Conservation (phyloP, 2,797 vertebrate species). For the Diplodus sargus region DNA sequence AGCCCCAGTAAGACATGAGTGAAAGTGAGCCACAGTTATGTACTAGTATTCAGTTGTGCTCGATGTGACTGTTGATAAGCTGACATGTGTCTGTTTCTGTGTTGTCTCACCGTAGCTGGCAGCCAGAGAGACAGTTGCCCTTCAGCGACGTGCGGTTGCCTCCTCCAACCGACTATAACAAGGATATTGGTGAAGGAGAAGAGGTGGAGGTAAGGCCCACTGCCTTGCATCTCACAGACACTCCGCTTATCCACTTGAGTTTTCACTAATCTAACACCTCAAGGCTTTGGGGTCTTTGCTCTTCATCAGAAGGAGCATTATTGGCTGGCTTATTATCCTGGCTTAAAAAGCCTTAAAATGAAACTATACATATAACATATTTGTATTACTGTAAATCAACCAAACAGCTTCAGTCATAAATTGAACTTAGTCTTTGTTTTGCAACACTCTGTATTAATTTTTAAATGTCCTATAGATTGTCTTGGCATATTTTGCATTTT, state of each 20-base stretch:
- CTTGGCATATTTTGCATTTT: neutral
- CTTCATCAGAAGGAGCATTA: neutral
- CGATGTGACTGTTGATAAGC: constrained; percentile 14
- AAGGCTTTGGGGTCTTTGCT: neutral
- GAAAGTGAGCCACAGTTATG: neutral
- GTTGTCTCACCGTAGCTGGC: constrained; percentile 84
- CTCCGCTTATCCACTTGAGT: neutral
- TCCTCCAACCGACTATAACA: constrained; percentile 89
- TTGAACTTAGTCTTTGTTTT: neutral
- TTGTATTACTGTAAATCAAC: neutral
- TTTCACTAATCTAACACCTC: neutral
- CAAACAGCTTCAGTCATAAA: neutral
- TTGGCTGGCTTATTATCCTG: neutral
- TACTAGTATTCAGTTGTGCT: neutral
- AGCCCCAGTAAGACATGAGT: neutral
- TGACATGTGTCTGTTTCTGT: constrained; percentile 31
- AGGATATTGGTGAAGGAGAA: constrained; percentile 93
- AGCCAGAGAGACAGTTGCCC: constrained; percentile 94
- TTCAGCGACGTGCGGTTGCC: constrained; percentile 94
- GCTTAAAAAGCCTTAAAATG: neutral
- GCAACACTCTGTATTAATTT: neutral
- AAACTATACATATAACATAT: neutral
- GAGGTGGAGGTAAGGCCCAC: constrained; percentile 90
- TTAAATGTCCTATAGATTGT: neutral
- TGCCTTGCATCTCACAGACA: neutral